Base-by-base conservation (phyloP, 2,797 vertebrate genomes). In the Cossypha caffra region DNA sequence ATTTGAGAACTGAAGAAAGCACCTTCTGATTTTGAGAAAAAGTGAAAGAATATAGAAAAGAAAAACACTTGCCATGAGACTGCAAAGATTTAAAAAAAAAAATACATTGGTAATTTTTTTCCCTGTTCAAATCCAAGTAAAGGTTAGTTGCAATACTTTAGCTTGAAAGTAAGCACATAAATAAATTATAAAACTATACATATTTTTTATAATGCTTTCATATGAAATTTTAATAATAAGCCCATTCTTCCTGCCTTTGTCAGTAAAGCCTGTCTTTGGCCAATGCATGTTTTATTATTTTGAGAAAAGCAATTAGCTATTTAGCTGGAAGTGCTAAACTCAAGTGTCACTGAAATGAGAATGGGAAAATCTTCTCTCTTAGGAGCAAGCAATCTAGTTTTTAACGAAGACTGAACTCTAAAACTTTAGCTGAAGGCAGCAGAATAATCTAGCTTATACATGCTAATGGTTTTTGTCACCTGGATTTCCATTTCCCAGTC, bases 321-420 rank as follows among this genome's bases (percentile, higher is more conserved):
- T 94, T 97, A 92, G 96, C 96, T 93, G 73, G 63, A n/a, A 97
- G 55, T 88, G 96, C 77, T 94, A 94, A 97, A 96, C 89, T 88
- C 75, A 95, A n/a, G 89, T 57, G 63, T 69, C 35, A 25, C 50
- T 63, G 90, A 86, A 80, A 96, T 57, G 26, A 51, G 68, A 95
- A 61, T 64, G 19, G 81, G 75, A 93, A 89, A 75, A 62, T 31
- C 6, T 80, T 94, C 57, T 86, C 61, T 95, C 67, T 96, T 94
- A 87, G 67, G 72, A 97, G 66, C 77, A 96, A 95, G 55, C 40
- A 55, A 37, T 76, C 15, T 55, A 43, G 10, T 94, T 96, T 88
- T 93, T 64, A 64, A 71, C 42, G 74, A 86, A 86, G 68, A 63
- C 51, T 77, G 38, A 83, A 31, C 69, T 68, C 47, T 63, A 72